A percentile compares a stretch with the other conserved stretches of the same genome.
phyloP scores from a whole-genome alignment of 2,113 vertebrate genomes.

The Atrichornis clamosus region DNA sequence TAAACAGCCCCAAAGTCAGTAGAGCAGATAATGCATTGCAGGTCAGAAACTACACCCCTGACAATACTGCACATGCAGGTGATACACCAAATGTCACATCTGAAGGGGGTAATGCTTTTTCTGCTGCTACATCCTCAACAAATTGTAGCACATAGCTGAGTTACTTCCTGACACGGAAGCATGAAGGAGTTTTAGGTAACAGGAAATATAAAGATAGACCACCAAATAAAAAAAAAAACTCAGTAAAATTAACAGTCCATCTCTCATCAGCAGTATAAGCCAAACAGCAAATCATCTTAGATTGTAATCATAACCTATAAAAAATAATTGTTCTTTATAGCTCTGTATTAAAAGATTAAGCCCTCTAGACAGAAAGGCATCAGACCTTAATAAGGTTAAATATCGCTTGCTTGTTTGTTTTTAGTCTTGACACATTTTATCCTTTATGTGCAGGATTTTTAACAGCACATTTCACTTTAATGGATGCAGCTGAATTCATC shows the following conservation, averaged over 20 bases:
- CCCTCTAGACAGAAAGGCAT: conserved; percentile 14
- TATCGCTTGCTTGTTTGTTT: conserved; percentile 12
- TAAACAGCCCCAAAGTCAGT: conserved; percentile 55
- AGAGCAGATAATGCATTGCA: conserved; percentile 67
- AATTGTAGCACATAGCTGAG: conserved; percentile 42
- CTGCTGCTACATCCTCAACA: conserved; percentile 43
- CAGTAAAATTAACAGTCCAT: not conserved
- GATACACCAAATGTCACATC: conserved; percentile 59
- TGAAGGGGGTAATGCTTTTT: conserved; percentile 47
- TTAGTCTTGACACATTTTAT: not conserved
- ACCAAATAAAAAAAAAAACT: not conserved
- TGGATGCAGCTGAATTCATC: not conserved
- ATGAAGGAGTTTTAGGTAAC: conserved; percentile 27
- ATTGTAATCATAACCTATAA: conserved; percentile 8
- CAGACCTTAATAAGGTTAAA: conserved; percentile 40
- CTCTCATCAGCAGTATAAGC: not conserved
- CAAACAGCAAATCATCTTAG: conserved; percentile 6
- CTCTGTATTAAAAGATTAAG: conserved; percentile 27
- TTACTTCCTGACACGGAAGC: conserved; percentile 8
- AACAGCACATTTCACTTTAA: not conserved
- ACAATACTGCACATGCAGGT: conserved; percentile 43
- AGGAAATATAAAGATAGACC: not conserved
- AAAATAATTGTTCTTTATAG: conserved; percentile 33
- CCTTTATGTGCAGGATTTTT: not conserved
- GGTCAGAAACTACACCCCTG: conserved; percentile 63